A percentile compares a stretch with the other conserved stretches of the same genome.
Conservation (phyloP, 2,888 invertebrate genomes). For the Cyaniris semiargus region DNA sequence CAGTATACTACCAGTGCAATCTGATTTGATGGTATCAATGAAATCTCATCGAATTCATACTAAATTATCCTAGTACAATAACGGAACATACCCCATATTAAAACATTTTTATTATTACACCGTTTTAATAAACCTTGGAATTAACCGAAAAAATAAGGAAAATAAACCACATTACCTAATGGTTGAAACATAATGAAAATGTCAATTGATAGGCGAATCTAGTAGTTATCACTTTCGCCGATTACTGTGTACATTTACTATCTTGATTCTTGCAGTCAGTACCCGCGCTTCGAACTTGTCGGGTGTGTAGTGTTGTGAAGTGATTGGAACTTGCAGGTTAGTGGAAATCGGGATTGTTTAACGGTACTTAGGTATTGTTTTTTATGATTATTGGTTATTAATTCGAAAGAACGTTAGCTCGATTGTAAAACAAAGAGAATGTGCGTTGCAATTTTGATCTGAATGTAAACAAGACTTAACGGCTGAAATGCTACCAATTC, state of each 20-base stretch:
- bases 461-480: not conserved
- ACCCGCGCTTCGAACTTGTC: not conserved
- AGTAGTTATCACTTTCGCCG: slow-evolving; percentile 8
- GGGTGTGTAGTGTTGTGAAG: not conserved
- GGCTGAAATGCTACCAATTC: too few relatives aligned
- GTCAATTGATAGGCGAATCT: not conserved
- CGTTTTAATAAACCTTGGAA: not conserved
- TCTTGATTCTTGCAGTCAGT: not conserved
- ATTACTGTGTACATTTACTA: not conserved
- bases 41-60: too few relatives aligned
- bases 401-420: not conserved
- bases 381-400: not conserved
- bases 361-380: not conserved
- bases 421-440: not conserved
- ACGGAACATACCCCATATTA: too few relatives aligned
- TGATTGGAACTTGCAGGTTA: slow-evolving; percentile 5
- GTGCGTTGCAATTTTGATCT: not conserved
- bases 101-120: too few relatives aligned
- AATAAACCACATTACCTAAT: not conserved
- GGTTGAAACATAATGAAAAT: not conserved
- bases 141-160: not conserved
- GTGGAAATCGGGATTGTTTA: not conserved
- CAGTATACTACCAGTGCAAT: too few relatives aligned
- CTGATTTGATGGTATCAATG: too few relatives aligned
- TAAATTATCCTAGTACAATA: too few relatives aligned